Conservation (phyloP, 2,888 invertebrate genomes). For the Xestia sexstrigata region DNA sequence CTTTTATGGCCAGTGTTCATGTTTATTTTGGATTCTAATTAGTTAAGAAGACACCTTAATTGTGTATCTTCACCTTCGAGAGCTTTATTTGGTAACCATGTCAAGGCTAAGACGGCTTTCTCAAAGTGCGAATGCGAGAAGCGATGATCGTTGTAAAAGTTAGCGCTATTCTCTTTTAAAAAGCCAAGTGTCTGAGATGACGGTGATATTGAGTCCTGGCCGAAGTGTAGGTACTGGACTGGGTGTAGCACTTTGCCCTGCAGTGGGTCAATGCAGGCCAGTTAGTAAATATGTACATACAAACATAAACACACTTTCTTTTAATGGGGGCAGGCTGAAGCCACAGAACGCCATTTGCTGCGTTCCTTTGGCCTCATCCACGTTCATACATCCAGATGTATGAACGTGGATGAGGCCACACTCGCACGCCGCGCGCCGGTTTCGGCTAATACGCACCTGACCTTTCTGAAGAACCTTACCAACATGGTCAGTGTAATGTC, state of each 20-base stretch:
- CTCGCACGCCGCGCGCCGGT: no score
- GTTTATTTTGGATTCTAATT: not conserved
- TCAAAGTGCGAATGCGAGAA: constrained; percentile 7
- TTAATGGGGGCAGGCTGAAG: no score
- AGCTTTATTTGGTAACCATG: constrained; percentile 31
- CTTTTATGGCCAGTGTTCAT: not conserved
- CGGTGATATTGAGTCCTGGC: not conserved
- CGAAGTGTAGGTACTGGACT: not conserved
- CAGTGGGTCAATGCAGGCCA: not conserved
- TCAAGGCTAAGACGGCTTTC: constrained; percentile 39
- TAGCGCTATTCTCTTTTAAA: not conserved
- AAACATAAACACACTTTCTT: no score
- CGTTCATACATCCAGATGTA: no score
- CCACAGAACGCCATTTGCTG: not conserved
- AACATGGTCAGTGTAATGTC: not conserved
- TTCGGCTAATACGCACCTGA: no score
- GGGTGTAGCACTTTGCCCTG: no score
- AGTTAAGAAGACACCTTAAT: constrained; percentile 14
- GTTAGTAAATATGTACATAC: not conserved
- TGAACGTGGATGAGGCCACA: no score
- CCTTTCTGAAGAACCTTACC: not conserved
- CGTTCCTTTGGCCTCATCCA: no score
- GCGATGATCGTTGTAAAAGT: constrained; percentile 11
- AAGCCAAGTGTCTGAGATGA: not conserved
- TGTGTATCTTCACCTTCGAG: constrained; percentile 17